A percentile compares a stretch with the other conserved stretches of the same genome.
These are phyloP conservation scores for Nebria salina DNA, from an alignment of 2,888 invertebrate species.

Conservation along the genomic window DNA sequence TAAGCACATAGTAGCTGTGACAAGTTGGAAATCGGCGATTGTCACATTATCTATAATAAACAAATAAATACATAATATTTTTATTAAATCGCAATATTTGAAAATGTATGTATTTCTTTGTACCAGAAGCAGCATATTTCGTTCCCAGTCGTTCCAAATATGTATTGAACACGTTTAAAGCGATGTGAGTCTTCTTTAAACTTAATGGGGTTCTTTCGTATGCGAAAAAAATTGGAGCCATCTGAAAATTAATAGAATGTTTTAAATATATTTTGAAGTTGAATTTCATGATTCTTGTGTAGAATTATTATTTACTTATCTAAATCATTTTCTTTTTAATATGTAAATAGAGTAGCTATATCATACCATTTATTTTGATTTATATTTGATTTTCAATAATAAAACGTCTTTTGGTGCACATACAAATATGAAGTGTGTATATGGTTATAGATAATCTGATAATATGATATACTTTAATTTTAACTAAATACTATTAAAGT, in stretches of 20 bases:
- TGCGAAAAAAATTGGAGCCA: conserved; percentile 82
- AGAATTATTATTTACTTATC: conserved; percentile 3
- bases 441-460: no score
- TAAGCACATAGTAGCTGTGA: conserved; percentile 77
- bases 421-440: no score
- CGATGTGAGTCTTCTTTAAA: conserved; percentile 75
- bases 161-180: conserved; percentile 73
- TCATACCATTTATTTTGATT: no score
- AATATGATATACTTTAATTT: no score
- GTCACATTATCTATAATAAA: conserved; percentile 69
- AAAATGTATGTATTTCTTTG: background rate
- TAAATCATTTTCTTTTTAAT: background rate
- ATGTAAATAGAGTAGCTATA: conserved; percentile 22
- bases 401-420: no score
- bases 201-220: conserved; percentile 74
- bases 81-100: background rate
- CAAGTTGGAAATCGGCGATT: conserved; percentile 78
- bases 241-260: conserved; percentile 61
- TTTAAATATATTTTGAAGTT: no score
- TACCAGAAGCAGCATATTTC: conserved; percentile 72
- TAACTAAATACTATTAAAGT: no score
- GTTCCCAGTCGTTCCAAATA: conserved; percentile 71
- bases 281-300: no score
- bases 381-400: no score
- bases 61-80: conserved; percentile 8